phyloP scores from a whole-genome alignment of 2,888 invertebrate species.

The Pseudococcus jackbeardsleyi region DNA sequence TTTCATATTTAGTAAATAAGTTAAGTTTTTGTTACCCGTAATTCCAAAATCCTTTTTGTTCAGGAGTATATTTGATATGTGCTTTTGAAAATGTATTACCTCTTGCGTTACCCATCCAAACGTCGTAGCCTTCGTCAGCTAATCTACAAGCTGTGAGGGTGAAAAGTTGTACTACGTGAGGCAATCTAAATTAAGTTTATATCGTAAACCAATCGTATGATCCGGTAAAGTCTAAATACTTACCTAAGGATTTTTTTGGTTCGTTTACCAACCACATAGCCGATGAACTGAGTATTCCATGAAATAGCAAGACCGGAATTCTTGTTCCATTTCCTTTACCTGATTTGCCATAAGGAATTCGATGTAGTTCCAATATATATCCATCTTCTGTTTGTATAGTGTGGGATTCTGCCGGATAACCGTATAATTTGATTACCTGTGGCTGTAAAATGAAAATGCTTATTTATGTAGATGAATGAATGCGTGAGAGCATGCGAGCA shows the following conservation, averaged over 20 bases:
- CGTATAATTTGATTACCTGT: constrained; percentile 71
- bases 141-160: background rate
- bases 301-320: constrained; percentile 72
- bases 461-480: too few relatives aligned
- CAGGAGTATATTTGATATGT: constrained; percentile 72
- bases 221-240: constrained; percentile 58
- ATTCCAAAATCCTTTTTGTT: constrained; percentile 78
- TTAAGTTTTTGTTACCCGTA: constrained; percentile 71
- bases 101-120: constrained; percentile 87
- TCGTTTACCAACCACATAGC: constrained; percentile 80
- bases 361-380: constrained; percentile 75
- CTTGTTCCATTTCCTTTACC: constrained; percentile 64
- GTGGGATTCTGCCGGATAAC: constrained; percentile 73
- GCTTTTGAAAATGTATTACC: constrained; percentile 83
- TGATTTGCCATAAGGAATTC: constrained; percentile 74
- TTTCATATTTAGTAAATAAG: background rate
- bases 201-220: too few relatives aligned
- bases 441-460: constrained; percentile 71
- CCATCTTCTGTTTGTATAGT: constrained; percentile 74
- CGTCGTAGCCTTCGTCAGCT: constrained; percentile 79
- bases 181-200: too few relatives aligned
- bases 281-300: constrained; percentile 78
- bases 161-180: background rate
- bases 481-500: too few relatives aligned
- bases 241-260: constrained; percentile 77